Evolutionary conservation across 2,888 invertebrate species (phyloP), one percentile per base, ranked within the genome.

Genomic region (Pelosia muscerda): DNA sequence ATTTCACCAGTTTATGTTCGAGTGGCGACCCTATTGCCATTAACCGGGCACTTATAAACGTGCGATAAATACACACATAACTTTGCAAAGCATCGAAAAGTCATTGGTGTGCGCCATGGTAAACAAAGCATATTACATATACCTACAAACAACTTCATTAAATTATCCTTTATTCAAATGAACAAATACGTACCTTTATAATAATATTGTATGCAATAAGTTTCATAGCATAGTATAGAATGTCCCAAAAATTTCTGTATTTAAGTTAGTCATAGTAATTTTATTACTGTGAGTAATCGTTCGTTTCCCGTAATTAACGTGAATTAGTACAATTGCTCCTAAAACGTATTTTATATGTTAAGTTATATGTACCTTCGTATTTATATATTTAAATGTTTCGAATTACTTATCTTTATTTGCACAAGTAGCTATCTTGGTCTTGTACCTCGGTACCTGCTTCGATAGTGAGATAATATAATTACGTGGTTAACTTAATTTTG

Each of bases 251-350:
- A 68, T 61, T 60, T 13, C 23, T 54, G 59, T 66, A 28, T 71
- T 66, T 56, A 74, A 61, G 58, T 57, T 23, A 77, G 70, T 66
- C 77, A 70, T 66, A 69, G 65, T 60, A 71, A 71, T 64, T 81
- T 70, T 65, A 73, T 76, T 69, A 64, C 59, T 55, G 25, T 58
- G n/a, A 67, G 71, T 76, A 81, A 80, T 81, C 63, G 70, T 19
- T 78, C 58, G 71, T 72, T 77, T 81, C 79, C 79, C 66, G 81
- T 73, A 74, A 69, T 81, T 78, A 72, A 68, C 15, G 66, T 72
- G 63, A 75, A 75, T 72, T 72, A 74, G 66, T 68, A 66, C 68
- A 28, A 65, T 70, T 66, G 64, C 56, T 63, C 65, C 11, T n/a
- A 72, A 72, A 78, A 73, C 61, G 42, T 75, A 72, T 75, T 76